Evolutionary conservation across 2,888 invertebrate species (phyloP).

Genomic region (Leucophora obtusa): DNA sequence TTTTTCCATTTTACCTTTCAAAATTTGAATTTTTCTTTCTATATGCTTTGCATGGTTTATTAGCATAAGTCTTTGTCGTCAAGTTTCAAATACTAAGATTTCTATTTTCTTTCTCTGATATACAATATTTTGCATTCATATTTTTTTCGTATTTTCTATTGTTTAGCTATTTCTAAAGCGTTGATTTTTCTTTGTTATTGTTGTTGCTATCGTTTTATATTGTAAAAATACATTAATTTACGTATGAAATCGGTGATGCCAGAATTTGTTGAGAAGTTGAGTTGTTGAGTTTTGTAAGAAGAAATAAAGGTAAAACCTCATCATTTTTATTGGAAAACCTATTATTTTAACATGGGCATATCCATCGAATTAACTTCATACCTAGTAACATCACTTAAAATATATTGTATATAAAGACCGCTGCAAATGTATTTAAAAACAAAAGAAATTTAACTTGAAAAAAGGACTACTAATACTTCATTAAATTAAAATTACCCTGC

Average conservation of each 20-base stretch:
- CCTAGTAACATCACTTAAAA: no score
- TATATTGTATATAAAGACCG: no score
- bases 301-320: no score
- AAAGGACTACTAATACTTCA: no score
- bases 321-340: no score
- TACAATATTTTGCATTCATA: no score
- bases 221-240: background rate
- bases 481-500: no score
- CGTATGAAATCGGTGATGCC: background rate
- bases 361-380: no score
- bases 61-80: slow-evolving; percentile 45
- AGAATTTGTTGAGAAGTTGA: background rate
- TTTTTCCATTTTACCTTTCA: slow-evolving; percentile 19
- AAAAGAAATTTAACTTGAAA: no score
- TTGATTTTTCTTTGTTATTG: background rate
- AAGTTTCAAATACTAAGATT: slow-evolving; percentile 35
- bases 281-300: no score
- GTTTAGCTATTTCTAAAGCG: background rate
- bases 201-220: background rate
- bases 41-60: slow-evolving; percentile 38
- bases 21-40: slow-evolving; percentile 17
- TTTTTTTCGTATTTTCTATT: slow-evolving; percentile 18
- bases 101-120: background rate
- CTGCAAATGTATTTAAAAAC: no score
- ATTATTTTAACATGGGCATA: no score